These are phyloP conservation scores for Pseudomyrmex concolor DNA, from an alignment of 1,140 invertebrate species.

Conservation along the genomic window DNA sequence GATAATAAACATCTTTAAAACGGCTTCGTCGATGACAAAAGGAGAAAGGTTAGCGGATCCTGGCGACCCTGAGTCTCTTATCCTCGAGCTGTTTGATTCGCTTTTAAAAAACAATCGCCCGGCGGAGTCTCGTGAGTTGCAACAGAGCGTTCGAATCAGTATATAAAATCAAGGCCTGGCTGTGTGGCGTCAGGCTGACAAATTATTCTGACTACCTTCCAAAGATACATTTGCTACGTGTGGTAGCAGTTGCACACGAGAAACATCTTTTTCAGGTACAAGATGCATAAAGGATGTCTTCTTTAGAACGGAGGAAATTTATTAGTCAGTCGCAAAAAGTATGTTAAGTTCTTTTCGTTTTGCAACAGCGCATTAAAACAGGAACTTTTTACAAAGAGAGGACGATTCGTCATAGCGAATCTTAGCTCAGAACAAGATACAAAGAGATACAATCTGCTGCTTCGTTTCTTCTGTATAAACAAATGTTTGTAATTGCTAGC, in stretches of 20 bases:
- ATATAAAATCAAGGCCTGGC: conserved; percentile 76
- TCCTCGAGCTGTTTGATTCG: conserved; percentile 66
- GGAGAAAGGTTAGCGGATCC: conserved; percentile 74
- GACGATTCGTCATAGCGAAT: neutral
- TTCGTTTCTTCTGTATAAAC: neutral
- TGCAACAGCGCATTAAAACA: neutral
- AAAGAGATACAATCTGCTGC: no score
- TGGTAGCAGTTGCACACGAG: neutral
- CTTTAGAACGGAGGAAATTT: neutral
- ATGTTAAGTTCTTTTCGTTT: neutral
- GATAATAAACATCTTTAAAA: conserved; percentile 21
- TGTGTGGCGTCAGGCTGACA: conserved; percentile 5
- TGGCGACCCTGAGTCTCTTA: conserved; percentile 75
- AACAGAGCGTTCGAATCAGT: conserved; percentile 55
- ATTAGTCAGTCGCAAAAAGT: neutral
- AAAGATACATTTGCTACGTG: neutral
- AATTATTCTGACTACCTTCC: conserved; percentile 22
- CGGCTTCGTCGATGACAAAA: conserved; percentile 48
- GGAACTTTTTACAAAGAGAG: neutral
- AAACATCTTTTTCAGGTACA: neutral
- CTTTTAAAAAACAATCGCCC: conserved; percentile 44
- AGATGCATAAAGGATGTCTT: conserved; percentile 3
- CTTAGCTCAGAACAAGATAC: no score
- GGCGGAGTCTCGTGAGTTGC: conserved; percentile 66
- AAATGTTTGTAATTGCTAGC: neutral